Base-by-base conservation (phyloP, 1,140 invertebrate species). In the Drosophila takahashii region DNA sequence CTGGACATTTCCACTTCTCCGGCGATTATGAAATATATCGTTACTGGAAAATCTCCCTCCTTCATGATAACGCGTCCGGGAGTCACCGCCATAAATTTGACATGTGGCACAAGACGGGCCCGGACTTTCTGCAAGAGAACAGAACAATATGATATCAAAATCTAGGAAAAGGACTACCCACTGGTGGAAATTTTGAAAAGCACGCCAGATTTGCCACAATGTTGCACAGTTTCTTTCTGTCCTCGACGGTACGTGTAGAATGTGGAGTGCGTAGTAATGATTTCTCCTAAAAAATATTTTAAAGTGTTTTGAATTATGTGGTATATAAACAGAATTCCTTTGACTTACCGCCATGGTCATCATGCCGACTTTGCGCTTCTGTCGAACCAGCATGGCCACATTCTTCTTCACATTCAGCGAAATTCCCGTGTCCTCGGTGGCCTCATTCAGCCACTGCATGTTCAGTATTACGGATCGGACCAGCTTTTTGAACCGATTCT, bases 1-100 rank as follows among this genome's bases (percentile, higher is more conserved):
- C 65, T 86, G 6, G 36, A 58, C 62, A 81, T 76, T 56, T 87
- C 83, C 15, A 86, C 60, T 15, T 86, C 83, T 0, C 83, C 83
- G 11, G 83, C 62, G 9, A 87, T 32, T 22, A 86, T 52, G 26
- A 86, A 86, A 9, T 86, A 86, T 0, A 86, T 39, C 2, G 29
- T 58, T 0, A 87, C 18, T 0, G 83, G 83, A 1, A 13, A 0
- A 29, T 81, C 71, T 0, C 48, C 54, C 27, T 87, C 58, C 27
- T 64, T 76, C 18, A 86, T 62, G 5, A 86, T 10, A 1, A 52
- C 27, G 7, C 79, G 83, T 27, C 74, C 79, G 1, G 57, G 13
- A 4, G 45, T 39, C 22, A 85, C 18, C 0, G 56, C 48, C 18
- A 65, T n/a, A 15, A 70, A 86, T 26, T 54, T 81, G 27, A 86